Conservation (phyloP, 92 coral and sea anemone genomes). For the Diadumene lineata region DNA sequence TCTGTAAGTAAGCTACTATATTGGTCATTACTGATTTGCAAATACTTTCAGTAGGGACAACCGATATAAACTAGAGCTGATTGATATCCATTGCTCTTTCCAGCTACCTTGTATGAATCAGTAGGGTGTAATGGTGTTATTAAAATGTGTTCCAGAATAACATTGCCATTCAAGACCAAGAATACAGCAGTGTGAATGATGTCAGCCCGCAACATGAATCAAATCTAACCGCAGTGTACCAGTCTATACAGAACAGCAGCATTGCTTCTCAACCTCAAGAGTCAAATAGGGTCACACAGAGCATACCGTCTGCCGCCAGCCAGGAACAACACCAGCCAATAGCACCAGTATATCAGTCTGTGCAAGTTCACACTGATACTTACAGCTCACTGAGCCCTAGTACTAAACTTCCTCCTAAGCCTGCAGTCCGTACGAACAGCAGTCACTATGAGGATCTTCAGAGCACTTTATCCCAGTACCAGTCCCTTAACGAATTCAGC, state of each 20-base stretch:
- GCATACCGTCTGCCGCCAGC: background rate
- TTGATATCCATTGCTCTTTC: no score
- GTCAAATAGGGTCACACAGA: no score
- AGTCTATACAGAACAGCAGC: no score
- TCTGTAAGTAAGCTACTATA: no score
- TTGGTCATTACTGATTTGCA: no score
- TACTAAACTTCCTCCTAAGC: background rate
- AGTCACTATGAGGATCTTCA: background rate
- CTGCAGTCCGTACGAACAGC: background rate
- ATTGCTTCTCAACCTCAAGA: no score
- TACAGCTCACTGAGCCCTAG: constrained; percentile 1
- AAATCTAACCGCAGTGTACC: no score
- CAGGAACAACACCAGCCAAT: background rate
- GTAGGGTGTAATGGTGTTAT: background rate
- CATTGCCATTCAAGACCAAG: background rate
- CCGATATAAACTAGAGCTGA: no score
- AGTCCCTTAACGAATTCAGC: background rate
- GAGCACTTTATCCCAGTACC: background rate
- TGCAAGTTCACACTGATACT: background rate
- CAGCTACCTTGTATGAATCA: no score
- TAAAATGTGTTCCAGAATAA: background rate
- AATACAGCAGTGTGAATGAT: background rate
- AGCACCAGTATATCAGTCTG: background rate
- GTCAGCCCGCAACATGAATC: no score
- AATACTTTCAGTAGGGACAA: no score